Base-by-base conservation (phyloP, 2,888 invertebrate genomes). In the Drosophila paracracens region DNA sequence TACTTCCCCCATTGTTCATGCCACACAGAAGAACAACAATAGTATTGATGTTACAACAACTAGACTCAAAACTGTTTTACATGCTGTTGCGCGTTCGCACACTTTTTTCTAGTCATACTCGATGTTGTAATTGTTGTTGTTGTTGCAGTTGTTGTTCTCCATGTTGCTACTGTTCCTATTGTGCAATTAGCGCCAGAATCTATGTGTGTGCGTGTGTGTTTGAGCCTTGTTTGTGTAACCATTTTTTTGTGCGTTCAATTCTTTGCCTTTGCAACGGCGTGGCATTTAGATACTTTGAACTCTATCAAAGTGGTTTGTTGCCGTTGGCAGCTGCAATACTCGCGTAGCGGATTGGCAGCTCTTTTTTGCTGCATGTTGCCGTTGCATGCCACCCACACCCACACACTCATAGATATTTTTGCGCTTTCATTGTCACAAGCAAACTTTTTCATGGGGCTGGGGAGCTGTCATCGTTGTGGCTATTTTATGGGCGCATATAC, bases 401-500 rank as follows among this genome's bases (percentile, higher is more conserved):
- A 54, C 21, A 38, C 48, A 54, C 21, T 46, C 71, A 78, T 61
- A 58, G 79, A 74, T 62, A 79, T 76, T 87, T 46, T 89, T 77
- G 69, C 67, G 52, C 66, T 81, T 65, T 67, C 71, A 69, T 70
- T 67, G 72, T 25, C 46, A 16, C 43, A 16, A 25, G 25, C 25
- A 46, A 46, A 46, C 25, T 46, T 83, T 77, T 75, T 13, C 13
- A 16, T 35, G 35, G 35, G 13, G 11, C 54, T 29, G 25, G 50
- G 56, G 25, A 51, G 70, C 68, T 63, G 40, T 83, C 79, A 89
- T 83, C 84, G 83, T 83, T 89, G 82, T 73, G 89, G 82, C 58
- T 82, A 83, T 88, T 83, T 89, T 78, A 89, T 89, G 89, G 78
- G 62, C 83, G 70, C 83, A 83, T 83, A 79, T 75, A 46, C 80